Conservation (phyloP, 2,113 vertebrate genomes). For the Otocyon megalotis region DNA sequence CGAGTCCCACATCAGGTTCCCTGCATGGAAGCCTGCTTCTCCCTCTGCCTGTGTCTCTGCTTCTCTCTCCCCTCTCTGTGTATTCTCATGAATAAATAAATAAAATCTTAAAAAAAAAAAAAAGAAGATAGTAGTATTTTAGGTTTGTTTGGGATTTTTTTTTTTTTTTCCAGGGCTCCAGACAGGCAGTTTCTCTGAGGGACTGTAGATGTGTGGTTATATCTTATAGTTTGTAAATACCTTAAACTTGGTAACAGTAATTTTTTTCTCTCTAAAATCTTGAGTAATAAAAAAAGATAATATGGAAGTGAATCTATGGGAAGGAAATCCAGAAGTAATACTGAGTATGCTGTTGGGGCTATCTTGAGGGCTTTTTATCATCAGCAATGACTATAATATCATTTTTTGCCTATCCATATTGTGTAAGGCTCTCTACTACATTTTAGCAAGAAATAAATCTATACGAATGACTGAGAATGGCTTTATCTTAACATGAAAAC, state of each 20-base stretch:
- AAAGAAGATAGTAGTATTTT: background rate
- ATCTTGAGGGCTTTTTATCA: background rate
- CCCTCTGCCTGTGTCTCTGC: no score
- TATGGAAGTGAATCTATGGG: background rate
- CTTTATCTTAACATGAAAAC: slow-evolving; percentile 34
- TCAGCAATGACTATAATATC: background rate
- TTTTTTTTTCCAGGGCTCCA: background rate
- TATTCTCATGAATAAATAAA: no score
- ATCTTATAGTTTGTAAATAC: slow-evolving; percentile 16
- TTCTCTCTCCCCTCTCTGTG: no score
- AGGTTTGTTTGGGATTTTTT: slow-evolving; percentile 17
- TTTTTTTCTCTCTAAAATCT: slow-evolving; percentile 1
- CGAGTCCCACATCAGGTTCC: no score
- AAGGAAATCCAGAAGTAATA: background rate
- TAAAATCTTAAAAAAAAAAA: no score
- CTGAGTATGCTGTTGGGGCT: background rate
- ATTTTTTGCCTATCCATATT: slow-evolving; percentile 34
- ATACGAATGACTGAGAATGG: background rate
- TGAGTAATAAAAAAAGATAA: background rate
- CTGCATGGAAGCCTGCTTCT: no score
- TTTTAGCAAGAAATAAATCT: slow-evolving; percentile 30
- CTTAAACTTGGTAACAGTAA: background rate
- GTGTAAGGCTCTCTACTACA: background rate
- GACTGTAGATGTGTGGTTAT: background rate
- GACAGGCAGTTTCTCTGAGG: background rate